Base-by-base conservation (phyloP, 1,140 invertebrate species). In the Aleiodes sp. region DNA sequence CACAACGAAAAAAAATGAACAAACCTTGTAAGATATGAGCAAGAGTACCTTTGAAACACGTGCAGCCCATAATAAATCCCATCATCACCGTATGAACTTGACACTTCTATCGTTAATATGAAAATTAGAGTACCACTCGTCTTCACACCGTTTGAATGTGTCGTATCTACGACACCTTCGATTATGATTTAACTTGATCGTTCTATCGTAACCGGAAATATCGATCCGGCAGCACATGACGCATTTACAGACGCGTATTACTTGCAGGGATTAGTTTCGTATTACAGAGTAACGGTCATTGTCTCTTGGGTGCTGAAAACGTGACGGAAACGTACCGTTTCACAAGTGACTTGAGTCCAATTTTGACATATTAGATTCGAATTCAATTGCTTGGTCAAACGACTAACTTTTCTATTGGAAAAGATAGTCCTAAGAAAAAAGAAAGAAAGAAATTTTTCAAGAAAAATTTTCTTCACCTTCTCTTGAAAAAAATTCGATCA, bases 11-110 rank as follows among this genome's bases (percentile, higher is more conserved):
- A n/a, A 19, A 66, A 37, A 24, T 19, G 60, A 65, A 83, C 78
- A 73, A 80, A 86, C 83, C 84, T 86, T 83, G 82, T 77, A 82
- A 82, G 65, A 86, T 80, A 79, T 82, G 83, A 76, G 79, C 75
- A 73, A 85, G 76, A 76, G 84, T 90, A 94, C 93, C 93, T 93
- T 93, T 93, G 87, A 94, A 91, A 88, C 92, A 93, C 87, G 92
- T 92, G 88, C 93, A 94, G 86, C 93, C 92, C 93, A 94, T 94
- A 89, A 94, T 94, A 89, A 93, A 94, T 87, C 92, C 92, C 92
- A 94, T 94, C 92, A 94, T 92, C 81, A 88, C 68, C 68, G 60
- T 68, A 52, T 59, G 61, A 14, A 57, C 43, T 62, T 12, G 43
- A 14, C 43, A 26, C 62, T 12, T 14, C 9, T 41, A 3, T 41